These are phyloP conservation scores for Schizopygopsis malacanthus DNA, from an alignment of 2,797 vertebrate species.

Conservation along the genomic window DNA sequence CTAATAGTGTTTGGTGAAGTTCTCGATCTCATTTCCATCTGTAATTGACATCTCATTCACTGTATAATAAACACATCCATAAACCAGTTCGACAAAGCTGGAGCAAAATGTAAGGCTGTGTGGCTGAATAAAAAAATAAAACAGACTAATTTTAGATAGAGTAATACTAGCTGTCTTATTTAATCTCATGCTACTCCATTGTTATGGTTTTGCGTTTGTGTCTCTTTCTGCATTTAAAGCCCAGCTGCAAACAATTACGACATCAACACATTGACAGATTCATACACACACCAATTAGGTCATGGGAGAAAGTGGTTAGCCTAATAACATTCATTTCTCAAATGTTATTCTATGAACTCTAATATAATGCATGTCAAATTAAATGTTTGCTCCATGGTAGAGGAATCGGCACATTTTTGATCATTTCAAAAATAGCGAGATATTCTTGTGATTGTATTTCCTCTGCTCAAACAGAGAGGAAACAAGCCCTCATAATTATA, in stretches of 20 bases:
- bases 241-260: constrained; percentile 62
- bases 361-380: constrained; percentile 7
- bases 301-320: constrained; percentile 39
- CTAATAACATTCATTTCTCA: constrained; percentile 41
- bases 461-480: constrained; percentile 62
- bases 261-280: constrained; percentile 53
- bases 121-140: not conserved
- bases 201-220: constrained; percentile 16
- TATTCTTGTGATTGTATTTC: constrained; percentile 62
- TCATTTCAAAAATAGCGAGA: constrained; percentile 16
- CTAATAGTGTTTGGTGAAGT: constrained; percentile 11
- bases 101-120: not conserved
- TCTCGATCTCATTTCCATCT: constrained; percentile 4
- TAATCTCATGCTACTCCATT: constrained; percentile 34
- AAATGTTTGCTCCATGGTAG: constrained; percentile 12
- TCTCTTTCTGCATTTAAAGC: constrained; percentile 35
- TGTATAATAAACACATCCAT: not conserved
- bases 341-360: constrained; percentile 13
- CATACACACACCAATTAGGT: constrained; percentile 44
- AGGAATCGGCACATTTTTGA: constrained; percentile 37
- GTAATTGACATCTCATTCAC: constrained; percentile 11
- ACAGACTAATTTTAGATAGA: not conserved
- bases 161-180: constrained; percentile 9
- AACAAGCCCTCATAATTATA: constrained; percentile 69
- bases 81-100: not conserved